Percentiles rank a stretch among this genome's conserved stretches.
phyloP scores from a whole-genome alignment of 2,797 vertebrate genomes.

The Lemur catta region DNA sequence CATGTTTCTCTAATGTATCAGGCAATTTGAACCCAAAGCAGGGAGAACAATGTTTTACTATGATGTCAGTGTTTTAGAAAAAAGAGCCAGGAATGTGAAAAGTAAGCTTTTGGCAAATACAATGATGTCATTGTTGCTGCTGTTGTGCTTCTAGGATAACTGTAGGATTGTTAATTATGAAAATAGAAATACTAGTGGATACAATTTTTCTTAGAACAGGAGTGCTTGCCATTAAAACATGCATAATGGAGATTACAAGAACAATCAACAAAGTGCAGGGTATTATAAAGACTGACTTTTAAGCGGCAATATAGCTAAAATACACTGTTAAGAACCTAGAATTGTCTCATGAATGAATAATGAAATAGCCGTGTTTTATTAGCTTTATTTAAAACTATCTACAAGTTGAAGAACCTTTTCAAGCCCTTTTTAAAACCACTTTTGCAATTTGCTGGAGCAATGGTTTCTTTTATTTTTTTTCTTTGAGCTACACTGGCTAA shows the following conservation, averaged over 20 bases:
- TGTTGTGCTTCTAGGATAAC: constrained; percentile 48
- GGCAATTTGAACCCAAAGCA: constrained; percentile 33
- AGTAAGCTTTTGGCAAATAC: constrained; percentile 53
- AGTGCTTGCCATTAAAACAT: constrained; percentile 50
- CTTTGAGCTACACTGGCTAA: constrained; percentile 72
- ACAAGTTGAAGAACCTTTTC: constrained; percentile 75
- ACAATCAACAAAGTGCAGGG: constrained; percentile 72
- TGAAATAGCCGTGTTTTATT: constrained; percentile 78
- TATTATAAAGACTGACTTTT: constrained; percentile 70
- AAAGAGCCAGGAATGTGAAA: constrained; percentile 60
- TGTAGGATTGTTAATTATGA: constrained; percentile 63
- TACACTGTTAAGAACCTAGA: constrained; percentile 64
- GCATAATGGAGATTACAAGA: constrained; percentile 58
- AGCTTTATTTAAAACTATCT: constrained; percentile 79
- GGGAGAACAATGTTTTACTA: constrained; percentile 16
- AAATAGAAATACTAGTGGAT: constrained; percentile 40
- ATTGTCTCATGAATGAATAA: constrained; percentile 78
- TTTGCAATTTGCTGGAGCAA: constrained; percentile 71
- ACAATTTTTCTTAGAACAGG: constrained; percentile 40
- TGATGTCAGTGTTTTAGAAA: constrained; percentile 51
- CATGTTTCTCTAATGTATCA: constrained; percentile 61
- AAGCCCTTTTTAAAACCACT: constrained; percentile 64
- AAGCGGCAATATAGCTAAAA: constrained; percentile 31
- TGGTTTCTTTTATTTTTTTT: constrained; percentile 62
- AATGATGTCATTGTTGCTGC: constrained; percentile 29